phyloP scores from a whole-genome alignment of 2,888 invertebrate species.

The Meganola albula region DNA sequence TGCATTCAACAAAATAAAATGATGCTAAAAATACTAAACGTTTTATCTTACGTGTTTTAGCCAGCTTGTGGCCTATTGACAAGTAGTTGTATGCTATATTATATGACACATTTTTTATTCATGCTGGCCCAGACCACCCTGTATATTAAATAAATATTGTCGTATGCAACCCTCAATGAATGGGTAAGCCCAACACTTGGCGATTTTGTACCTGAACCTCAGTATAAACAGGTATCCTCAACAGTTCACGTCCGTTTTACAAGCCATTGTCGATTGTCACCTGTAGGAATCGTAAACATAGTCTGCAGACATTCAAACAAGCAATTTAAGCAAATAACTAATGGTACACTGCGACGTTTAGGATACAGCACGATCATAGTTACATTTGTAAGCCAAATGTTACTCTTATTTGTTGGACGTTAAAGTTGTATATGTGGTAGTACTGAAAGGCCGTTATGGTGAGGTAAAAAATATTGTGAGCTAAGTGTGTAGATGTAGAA shows the following conservation, averaged over 20 bases:
- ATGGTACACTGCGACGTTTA: conserved; percentile 19
- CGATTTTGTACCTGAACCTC: too few relatives aligned
- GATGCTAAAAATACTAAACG: too few relatives aligned
- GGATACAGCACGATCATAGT: background rate
- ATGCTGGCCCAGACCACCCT: too few relatives aligned
- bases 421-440: background rate
- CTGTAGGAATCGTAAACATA: conserved; percentile 56
- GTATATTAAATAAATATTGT: too few relatives aligned
- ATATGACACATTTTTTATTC: too few relatives aligned
- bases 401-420: background rate
- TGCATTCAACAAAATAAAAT: too few relatives aligned
- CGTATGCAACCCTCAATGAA: too few relatives aligned
- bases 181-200: too few relatives aligned
- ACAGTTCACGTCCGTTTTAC: conserved; percentile 26
- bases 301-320: conserved; percentile 51
- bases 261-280: conserved; percentile 47
- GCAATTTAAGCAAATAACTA: conserved; percentile 43
- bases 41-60: too few relatives aligned
- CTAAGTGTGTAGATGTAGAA: conserved; percentile 12
- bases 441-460: background rate
- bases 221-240: conserved; percentile 17
- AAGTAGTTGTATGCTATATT: too few relatives aligned
- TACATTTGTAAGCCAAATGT: background rate
- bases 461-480: background rate
- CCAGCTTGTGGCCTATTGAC: too few relatives aligned